These are phyloP conservation scores for Natrix natrix DNA, from an alignment of 2,797 vertebrate genomes.

Conservation along the genomic window DNA sequence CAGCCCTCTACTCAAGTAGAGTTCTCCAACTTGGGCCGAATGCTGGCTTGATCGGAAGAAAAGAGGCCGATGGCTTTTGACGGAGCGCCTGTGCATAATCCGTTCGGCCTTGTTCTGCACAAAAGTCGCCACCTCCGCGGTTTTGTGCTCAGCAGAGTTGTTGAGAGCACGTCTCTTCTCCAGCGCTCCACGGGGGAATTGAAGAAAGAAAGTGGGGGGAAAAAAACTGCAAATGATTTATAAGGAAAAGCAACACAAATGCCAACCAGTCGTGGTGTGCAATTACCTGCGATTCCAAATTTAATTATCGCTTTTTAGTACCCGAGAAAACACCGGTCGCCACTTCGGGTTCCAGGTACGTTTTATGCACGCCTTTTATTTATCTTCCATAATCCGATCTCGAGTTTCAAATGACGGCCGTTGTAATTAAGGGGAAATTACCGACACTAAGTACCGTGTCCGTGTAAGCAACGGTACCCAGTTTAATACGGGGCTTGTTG, in stretches of 20 bases:
- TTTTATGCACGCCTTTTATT: constrained; percentile 21
- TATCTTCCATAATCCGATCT: constrained; percentile 37
- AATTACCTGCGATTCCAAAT: background rate
- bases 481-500: background rate
- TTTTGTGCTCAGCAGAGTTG: background rate
- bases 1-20: too few species aligned
- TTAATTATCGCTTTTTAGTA: constrained; percentile 6
- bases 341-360: background rate
- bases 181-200: too few species aligned
- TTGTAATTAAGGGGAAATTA: constrained; percentile 15
- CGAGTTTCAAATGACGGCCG: constrained; percentile 38
- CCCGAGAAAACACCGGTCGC: constrained; percentile 29
- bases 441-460: background rate
- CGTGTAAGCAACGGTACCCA: background rate
- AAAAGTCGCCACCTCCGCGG: background rate
- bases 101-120: too few species aligned
- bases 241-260: background rate
- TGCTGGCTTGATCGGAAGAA: background rate
- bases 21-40: background rate
- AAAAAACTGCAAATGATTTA: background rate
- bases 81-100: background rate
- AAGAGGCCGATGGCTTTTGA: background rate
- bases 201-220: too few species aligned
- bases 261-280: background rate
- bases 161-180: too few species aligned